Evolutionary conservation across 2,888 invertebrate species (phyloP).

Genomic region (Callosobruchus maculatus): DNA sequence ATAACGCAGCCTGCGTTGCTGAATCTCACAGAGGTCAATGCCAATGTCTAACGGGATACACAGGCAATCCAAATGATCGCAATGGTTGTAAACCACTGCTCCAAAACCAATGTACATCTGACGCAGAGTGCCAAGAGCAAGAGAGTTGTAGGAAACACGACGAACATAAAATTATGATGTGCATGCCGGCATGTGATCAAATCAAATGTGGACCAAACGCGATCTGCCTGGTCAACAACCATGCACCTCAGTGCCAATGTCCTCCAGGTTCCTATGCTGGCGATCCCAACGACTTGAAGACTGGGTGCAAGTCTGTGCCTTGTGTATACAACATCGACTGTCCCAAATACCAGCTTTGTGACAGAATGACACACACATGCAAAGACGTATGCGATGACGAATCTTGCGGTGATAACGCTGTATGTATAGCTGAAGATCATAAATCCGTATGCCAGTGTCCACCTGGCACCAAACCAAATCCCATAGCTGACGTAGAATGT

Average conservation of each 20-base stretch:
- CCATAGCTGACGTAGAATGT: slow-evolving; percentile 81
- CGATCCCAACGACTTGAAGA: slow-evolving; percentile 72
- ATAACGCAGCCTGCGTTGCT: slow-evolving; percentile 77
- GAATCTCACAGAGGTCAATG: slow-evolving; percentile 73
- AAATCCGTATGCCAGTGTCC: slow-evolving; percentile 82
- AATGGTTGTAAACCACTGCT: slow-evolving; percentile 75
- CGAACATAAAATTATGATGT: slow-evolving; percentile 58
- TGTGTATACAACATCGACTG: slow-evolving; percentile 87
- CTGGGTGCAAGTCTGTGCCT: slow-evolving; percentile 75
- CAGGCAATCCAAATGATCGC: slow-evolving; percentile 87
- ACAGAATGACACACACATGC: slow-evolving; percentile 78
- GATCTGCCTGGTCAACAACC: slow-evolving; percentile 84
- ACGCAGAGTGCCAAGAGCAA: slow-evolving; percentile 79
- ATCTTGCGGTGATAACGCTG: slow-evolving; percentile 81
- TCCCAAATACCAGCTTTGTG: slow-evolving; percentile 73
- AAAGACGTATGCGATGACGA: slow-evolving; percentile 76
- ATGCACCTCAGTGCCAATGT: slow-evolving; percentile 85
- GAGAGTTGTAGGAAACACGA: slow-evolving; percentile 69
- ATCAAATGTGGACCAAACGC: slow-evolving; percentile 81
- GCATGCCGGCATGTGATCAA: slow-evolving; percentile 74
- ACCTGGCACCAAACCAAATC: slow-evolving; percentile 75
- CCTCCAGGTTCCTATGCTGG: slow-evolving; percentile 84
- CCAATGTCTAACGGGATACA: slow-evolving; percentile 77
- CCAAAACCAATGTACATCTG: slow-evolving; percentile 72
- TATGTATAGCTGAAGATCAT: slow-evolving; percentile 84